Base-by-base conservation (phyloP, 2,888 invertebrate species). In the Xestoiulus laeticollis region DNA sequence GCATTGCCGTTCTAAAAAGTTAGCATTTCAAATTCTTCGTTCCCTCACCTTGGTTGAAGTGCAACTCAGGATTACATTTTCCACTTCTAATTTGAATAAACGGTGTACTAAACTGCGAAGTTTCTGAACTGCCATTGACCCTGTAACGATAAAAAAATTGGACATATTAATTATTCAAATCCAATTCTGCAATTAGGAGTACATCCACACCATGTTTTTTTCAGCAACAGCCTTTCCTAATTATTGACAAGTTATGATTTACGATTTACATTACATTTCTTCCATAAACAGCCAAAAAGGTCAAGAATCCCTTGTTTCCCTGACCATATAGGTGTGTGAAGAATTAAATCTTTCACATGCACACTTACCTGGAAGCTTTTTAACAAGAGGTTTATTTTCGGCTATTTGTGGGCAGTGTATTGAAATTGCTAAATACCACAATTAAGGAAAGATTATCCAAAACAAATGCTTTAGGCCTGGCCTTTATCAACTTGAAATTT, bases 111-210 rank as follows among this genome's bases (percentile, higher is more conserved):
- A 93, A 90, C 96, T 95, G 90, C 95, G 95, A 89, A 98, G 93
- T 91, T 97, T 97, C 91, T 96, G 96, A 19, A 97, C 95, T 6
- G 95, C 94, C 94, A 97, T 96, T 88, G 95, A 94, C 0, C 95
- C 94, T 16, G 96, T 95, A 90, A 97, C 93, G 1, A 19, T n/a
- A 85, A n/a, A 38, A 85, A 85, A 84, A 12, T 48, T 10, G 14
- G 14, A 48, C 14, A 16, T 48, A 48, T 48, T 48, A 48, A 12
- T 48, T 19, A 48, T 48, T 48, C n/a, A n/a, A n/a, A n/a, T n/a
- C n/a, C n/a, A n/a, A n/a, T n/a, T n/a, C n/a, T n/a, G n/a, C n/a
- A n/a, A n/a, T n/a, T n/a, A n/a, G n/a, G n/a, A n/a, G n/a, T n/a
- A n/a, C n/a, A n/a, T n/a, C n/a, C n/a, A n/a, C n/a, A n/a, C n/a